A percentile compares a stretch with the other conserved stretches of the same genome.
Evolutionary conservation across 2,888 invertebrate genomes (phyloP).

Genomic region (Pseudoips prasinana): DNA sequence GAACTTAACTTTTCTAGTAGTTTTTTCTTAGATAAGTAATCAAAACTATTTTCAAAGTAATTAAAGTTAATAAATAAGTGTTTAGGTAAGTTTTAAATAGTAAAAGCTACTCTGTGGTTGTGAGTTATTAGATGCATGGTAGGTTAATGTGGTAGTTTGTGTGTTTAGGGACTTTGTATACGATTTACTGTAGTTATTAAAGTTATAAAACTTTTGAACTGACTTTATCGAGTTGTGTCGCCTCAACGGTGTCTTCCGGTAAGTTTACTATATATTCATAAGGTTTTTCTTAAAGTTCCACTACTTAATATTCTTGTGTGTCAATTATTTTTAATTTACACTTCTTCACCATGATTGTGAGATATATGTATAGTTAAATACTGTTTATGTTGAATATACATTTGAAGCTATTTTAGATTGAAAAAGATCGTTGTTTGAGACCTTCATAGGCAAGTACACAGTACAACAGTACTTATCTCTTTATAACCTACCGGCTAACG

Average conservation of each 20-base stretch:
- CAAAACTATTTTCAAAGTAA: conserved; percentile 23
- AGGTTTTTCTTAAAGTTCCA: no score
- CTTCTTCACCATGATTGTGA: no score
- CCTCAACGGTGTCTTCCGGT: conserved; percentile 25
- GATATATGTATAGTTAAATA: no score
- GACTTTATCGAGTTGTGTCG: conserved; percentile 23
- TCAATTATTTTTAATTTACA: no score
- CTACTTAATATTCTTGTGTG: no score
- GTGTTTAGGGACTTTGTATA: conserved; percentile 40
- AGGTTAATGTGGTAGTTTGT: conserved; percentile 31
- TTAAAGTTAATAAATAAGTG: conserved; percentile 22
- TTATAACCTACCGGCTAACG: no score
- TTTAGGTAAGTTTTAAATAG: conserved; percentile 32
- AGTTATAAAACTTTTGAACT: conserved; percentile 30
- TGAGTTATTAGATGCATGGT: conserved; percentile 41
- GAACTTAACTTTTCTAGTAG: conserved; percentile 25
- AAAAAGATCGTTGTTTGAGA: no score
- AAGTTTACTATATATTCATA: conserved; percentile 18
- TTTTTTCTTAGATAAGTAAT: conserved; percentile 17
- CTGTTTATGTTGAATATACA: no score
- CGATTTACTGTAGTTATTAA: conserved; percentile 34
- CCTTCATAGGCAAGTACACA: no score
- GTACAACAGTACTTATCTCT: no score
- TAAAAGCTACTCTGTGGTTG: conserved; percentile 53
- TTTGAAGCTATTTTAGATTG: no score